These are phyloP conservation scores for Synodontis membranacea DNA, from an alignment of 2,113 vertebrate species.

Conservation along the genomic window DNA sequence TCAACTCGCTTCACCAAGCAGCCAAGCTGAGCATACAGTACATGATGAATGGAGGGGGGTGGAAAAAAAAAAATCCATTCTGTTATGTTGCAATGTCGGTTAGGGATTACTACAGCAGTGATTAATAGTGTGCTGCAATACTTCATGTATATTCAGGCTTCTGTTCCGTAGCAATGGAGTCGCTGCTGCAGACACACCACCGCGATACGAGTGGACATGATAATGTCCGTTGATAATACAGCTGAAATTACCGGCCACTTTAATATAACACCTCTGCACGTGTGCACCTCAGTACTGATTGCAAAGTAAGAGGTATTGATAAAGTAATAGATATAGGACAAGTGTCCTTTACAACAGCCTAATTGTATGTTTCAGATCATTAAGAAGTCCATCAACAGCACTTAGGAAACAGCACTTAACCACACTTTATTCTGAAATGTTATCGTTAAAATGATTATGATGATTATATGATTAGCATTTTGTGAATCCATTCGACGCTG, in stretches of 20 bases:
- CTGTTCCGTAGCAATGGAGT: not conserved
- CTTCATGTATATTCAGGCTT: not conserved
- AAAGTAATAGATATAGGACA: no score
- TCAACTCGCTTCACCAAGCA: not conserved
- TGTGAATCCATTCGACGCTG: not conserved
- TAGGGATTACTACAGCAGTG: not conserved
- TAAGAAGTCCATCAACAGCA: no score
- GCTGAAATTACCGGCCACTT: not conserved
- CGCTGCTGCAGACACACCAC: not conserved
- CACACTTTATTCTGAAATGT: not conserved
- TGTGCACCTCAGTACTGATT: not conserved
- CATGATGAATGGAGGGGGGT: not conserved
- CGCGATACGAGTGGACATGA: not conserved
- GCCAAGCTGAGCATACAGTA: not conserved
- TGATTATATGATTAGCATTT: no score
- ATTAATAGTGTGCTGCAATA: not conserved
- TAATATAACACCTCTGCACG: not conserved
- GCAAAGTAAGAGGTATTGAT: not conserved
- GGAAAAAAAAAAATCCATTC: constrained; percentile 6
- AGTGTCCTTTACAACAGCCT: not conserved
- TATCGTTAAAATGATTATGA: not conserved
- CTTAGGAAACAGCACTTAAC: no score
- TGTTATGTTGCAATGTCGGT: not conserved
- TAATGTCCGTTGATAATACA: not conserved
- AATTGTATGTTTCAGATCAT: no score